phyloP scores from a whole-genome alignment of 2,113 vertebrate genomes.

The Clarias macrocephalus region DNA sequence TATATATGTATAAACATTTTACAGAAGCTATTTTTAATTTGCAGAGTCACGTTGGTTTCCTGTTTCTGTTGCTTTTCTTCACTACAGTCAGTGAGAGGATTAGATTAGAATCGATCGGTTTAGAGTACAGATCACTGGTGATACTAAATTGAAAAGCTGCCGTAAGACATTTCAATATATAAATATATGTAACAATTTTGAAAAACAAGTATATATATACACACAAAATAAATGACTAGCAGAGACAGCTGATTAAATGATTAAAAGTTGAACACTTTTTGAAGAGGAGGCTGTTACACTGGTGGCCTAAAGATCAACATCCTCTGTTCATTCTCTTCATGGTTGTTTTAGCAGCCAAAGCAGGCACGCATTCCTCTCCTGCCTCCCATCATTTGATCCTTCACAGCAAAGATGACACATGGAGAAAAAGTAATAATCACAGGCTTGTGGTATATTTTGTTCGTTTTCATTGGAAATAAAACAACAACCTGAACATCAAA shows the following conservation, averaged over 20 bases:
- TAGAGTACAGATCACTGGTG: slow-evolving; percentile 74
- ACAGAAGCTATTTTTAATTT: slow-evolving; percentile 74
- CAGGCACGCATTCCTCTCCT: slow-evolving; percentile 6
- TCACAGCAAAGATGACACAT: slow-evolving; percentile 60
- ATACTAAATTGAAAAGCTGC: slow-evolving; percentile 76
- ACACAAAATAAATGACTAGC: slow-evolving; percentile 77
- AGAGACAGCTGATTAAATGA: slow-evolving; percentile 38
- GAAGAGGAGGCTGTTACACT: slow-evolving; percentile 73
- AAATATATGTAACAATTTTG: slow-evolving; percentile 82
- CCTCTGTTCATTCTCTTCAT: slow-evolving; percentile 69
- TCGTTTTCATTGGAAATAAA: slow-evolving; percentile 57
- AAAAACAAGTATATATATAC: slow-evolving; percentile 74
- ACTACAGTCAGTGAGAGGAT: slow-evolving; percentile 79
- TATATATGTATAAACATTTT: slow-evolving; percentile 75
- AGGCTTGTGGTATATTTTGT: slow-evolving; percentile 66
- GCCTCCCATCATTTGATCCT: slow-evolving; percentile 41
- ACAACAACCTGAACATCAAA: slow-evolving; percentile 49
- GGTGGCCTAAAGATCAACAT: slow-evolving; percentile 60
- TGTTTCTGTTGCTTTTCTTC: slow-evolving; percentile 69
- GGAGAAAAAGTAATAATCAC: slow-evolving; percentile 72
- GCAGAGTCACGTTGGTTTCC: slow-evolving; percentile 49
- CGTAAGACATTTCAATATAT: slow-evolving; percentile 85
- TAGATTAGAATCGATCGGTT: not conserved
- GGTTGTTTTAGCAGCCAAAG: slow-evolving; percentile 38
- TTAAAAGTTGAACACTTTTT: slow-evolving; percentile 78